Percentiles rank a stretch among this genome's conserved stretches.
These are phyloP conservation scores for Sisor rabdophorus DNA, from an alignment of 2,113 vertebrate genomes.

Conservation along the genomic window DNA sequence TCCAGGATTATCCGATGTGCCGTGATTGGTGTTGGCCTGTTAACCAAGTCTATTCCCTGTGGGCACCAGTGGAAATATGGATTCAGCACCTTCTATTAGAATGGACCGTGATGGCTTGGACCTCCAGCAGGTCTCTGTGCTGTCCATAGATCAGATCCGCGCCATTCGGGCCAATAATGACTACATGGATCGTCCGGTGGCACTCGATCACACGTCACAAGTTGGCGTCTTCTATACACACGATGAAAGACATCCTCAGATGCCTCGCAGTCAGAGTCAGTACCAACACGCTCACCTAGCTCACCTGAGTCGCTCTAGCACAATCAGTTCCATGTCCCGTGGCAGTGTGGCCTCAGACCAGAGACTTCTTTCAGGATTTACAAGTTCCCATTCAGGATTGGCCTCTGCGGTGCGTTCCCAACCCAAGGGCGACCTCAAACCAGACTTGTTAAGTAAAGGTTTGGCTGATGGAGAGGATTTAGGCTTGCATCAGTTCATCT, in stretches of 20 bases:
- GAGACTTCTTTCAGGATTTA: conserved; percentile 82
- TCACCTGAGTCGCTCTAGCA: conserved; percentile 90
- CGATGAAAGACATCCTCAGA: conserved; percentile 63
- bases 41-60: conserved; percentile 45
- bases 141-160: conserved; percentile 92
- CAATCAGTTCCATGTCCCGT: conserved; percentile 89
- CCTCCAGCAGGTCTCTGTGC: conserved; percentile 79
- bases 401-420: conserved; percentile 77
- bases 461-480: conserved; percentile 60
- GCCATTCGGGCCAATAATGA: conserved; percentile 91
- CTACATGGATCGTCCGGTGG: conserved; percentile 88
- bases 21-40: conserved; percentile 69
- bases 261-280: conserved; percentile 85
- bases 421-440: conserved; percentile 79
- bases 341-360: conserved; percentile 91
- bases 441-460: conserved; percentile 73
- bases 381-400: conserved; percentile 79
- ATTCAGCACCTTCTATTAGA: conserved; percentile 64
- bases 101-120: conserved; percentile 80
- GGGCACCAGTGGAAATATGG: conserved; percentile 59
- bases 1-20: conserved; percentile 86
- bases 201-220: conserved; percentile 66
- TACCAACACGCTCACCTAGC: conserved; percentile 75
- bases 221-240: conserved; percentile 77
- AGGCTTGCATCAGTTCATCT: conserved; percentile 81